Percentiles rank a stretch among this genome's conserved stretches.
Conservation (phyloP, 2,797 vertebrate species). For the Urocyon cinereoargenteus region DNA sequence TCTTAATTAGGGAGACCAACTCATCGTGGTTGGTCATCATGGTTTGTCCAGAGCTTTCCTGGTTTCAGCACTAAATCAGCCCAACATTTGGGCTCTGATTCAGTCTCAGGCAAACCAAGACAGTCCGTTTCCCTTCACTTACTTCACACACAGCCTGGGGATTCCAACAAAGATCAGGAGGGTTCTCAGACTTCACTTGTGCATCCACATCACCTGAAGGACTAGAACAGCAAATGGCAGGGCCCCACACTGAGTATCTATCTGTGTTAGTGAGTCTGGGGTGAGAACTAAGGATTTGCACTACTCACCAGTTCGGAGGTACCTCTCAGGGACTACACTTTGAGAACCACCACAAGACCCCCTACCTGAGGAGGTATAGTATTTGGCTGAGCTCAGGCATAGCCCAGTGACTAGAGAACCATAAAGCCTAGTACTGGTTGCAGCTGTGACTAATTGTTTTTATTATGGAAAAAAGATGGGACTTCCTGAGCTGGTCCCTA, state of each 20-base stretch:
- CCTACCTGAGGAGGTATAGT: neutral
- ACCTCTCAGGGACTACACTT: neutral
- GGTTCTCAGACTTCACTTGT: neutral
- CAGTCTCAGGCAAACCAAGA: neutral
- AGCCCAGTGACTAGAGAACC: neutral
- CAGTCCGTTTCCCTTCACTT: neutral
- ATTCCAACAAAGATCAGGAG: no score
- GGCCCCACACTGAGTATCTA: no score
- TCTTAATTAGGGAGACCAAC: neutral
- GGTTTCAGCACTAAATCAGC: neutral
- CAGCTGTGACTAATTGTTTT: neutral
- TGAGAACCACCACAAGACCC: neutral
- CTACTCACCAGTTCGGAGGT: neutral
- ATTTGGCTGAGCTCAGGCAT: neutral
- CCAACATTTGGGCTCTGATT: neutral
- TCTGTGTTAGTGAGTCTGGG: neutral
- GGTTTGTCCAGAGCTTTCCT: neutral
- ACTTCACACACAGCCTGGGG: neutral
- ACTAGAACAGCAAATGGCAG: no score
- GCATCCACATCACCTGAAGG: neutral
- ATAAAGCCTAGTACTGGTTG: neutral
- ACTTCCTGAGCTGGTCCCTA: no score
- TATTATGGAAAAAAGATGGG: neutral
- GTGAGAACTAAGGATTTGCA: neutral
- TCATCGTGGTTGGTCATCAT: neutral